These are phyloP conservation scores for Pristionchus arcanus DNA, from an alignment of 2,888 invertebrate genomes.

Conservation along the genomic window DNA sequence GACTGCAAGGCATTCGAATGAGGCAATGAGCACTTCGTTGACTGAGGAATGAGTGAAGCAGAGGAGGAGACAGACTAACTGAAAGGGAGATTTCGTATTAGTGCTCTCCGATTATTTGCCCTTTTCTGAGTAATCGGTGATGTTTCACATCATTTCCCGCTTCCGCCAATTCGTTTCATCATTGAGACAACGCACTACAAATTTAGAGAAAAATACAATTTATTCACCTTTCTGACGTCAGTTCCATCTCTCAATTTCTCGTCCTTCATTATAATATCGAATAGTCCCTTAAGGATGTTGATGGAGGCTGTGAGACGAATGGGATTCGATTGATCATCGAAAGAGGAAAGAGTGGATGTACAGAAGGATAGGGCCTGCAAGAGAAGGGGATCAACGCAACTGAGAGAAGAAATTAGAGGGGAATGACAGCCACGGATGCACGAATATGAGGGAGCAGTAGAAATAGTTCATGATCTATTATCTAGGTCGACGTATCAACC, in stretches of 20 bases:
- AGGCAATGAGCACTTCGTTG: conserved; percentile 55
- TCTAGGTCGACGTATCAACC: too few species aligned
- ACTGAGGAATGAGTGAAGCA: conserved; percentile 54
- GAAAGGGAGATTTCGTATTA: not conserved
- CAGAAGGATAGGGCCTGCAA: conserved; percentile 37
- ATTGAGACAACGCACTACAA: too few species aligned
- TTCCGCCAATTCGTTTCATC: too few species aligned
- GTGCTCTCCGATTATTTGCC: not conserved
- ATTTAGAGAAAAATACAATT: not conserved
- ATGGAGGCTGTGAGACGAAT: conserved; percentile 48
- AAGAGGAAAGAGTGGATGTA: not conserved
- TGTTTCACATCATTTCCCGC: not conserved
- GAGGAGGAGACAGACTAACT: conserved; percentile 52
- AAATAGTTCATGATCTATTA: too few species aligned
- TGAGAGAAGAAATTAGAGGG: not conserved
- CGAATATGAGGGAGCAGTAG: too few species aligned
- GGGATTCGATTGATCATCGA: conserved; percentile 34
- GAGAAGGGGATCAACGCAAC: not conserved
- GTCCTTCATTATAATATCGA: conserved; percentile 9
- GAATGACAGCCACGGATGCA: not conserved
- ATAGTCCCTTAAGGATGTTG: conserved; percentile 48
- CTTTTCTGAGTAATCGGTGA: not conserved
- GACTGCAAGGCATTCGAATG: conserved; percentile 53
- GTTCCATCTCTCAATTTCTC: conserved; percentile 13
- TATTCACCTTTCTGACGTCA: conserved; percentile 12